Conservation (phyloP, 2,113 vertebrate species). For the Saguinus imperator region DNA sequence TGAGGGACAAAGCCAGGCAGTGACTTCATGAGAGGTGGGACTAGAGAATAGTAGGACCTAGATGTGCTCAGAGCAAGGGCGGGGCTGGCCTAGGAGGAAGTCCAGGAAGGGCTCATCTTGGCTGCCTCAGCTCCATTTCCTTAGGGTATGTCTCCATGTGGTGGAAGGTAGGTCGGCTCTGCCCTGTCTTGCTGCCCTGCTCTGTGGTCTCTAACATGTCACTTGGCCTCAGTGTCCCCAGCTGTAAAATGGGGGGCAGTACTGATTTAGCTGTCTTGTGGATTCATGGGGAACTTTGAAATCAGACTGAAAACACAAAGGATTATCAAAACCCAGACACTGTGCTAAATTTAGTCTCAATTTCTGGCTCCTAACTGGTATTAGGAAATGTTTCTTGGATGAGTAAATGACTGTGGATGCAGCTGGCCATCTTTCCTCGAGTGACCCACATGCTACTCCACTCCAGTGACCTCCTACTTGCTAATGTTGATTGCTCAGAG, state of each 20-base stretch:
- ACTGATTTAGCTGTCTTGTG: neutral
- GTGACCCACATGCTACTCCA: neutral
- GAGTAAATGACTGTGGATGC: neutral
- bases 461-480: neutral
- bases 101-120: neutral
- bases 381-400: neutral
- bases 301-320: neutral
- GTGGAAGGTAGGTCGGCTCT: neutral
- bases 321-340: neutral
- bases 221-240: neutral
- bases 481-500: neutral
- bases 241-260: neutral
- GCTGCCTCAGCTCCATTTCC: neutral
- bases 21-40: neutral
- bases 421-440: neutral
- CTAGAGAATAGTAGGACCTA: neutral
- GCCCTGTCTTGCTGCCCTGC: neutral
- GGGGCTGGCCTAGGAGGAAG: neutral
- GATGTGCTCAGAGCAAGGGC: accelerated
- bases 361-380: neutral
- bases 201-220: neutral
- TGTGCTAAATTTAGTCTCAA: neutral
- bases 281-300: neutral
- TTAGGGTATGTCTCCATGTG: neutral
- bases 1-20: accelerated